phyloP scores from a whole-genome alignment of 2,797 vertebrate species.

The Periophthalmus magnuspinnatus region DNA sequence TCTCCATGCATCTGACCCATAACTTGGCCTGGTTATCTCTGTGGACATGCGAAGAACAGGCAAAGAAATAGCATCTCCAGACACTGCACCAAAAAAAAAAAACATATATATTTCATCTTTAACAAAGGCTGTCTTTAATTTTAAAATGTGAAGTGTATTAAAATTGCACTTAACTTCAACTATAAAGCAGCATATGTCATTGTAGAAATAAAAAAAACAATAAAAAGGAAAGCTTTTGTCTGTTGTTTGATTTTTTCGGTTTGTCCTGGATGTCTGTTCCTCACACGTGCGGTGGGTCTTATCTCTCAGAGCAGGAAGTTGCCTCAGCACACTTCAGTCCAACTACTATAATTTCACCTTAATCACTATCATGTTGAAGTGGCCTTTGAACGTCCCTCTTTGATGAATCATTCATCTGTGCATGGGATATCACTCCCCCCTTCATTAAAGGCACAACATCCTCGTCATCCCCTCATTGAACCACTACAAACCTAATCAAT shows the following conservation, averaged over 20 bases:
- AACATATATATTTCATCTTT: too few species aligned
- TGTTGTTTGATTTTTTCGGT: neutral
- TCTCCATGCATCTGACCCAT: too few species aligned
- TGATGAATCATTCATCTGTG: slow-evolving; percentile 57
- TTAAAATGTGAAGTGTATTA: too few species aligned
- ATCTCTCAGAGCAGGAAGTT: slow-evolving; percentile 9
- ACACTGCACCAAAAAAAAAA: too few species aligned
- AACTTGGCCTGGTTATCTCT: too few species aligned
- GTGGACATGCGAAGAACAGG: too few species aligned
- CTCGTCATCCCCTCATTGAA: slow-evolving; percentile 22
- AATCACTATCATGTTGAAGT: slow-evolving; percentile 23
- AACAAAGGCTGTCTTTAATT: too few species aligned
- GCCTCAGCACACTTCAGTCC: slow-evolving; percentile 21
- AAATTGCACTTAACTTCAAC: neutral
- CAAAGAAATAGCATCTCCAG: too few species aligned
- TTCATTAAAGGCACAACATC: slow-evolving; percentile 34
- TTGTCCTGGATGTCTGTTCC: neutral
- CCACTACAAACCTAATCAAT: slow-evolving; percentile 27
- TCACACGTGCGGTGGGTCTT: neutral
- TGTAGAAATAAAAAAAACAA: neutral
- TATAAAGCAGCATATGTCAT: neutral
- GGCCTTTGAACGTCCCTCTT: slow-evolving; percentile 47
- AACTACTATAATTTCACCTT: slow-evolving; percentile 33
- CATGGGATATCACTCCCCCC: slow-evolving; percentile 38
- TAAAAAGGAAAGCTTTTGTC: neutral